Conservation (phyloP, 1,140 invertebrate genomes). For the Heliconius hewitsoni region DNA sequence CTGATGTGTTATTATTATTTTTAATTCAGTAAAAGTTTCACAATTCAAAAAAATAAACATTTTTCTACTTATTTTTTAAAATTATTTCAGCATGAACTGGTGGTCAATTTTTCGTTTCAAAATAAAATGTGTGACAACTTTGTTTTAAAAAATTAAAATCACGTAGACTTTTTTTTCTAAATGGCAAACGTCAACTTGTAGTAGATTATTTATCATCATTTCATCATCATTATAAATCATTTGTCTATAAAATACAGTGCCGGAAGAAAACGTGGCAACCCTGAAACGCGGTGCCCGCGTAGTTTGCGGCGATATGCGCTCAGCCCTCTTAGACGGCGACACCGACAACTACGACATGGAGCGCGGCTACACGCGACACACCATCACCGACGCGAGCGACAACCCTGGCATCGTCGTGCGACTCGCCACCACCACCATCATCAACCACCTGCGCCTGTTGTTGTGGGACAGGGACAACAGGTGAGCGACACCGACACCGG, state of each 20-base stretch:
- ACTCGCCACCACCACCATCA: constrained; percentile 92
- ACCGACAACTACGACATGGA: constrained; percentile 94
- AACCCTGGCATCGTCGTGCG: constrained; percentile 93
- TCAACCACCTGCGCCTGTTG: constrained; percentile 96
- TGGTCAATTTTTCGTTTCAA: too few species aligned
- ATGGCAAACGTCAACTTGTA: too few species aligned
- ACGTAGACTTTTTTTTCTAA: too few species aligned
- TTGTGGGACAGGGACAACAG: constrained; percentile 97
- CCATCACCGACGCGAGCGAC: constrained; percentile 89
- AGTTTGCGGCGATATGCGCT: constrained; percentile 92
- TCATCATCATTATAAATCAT: too few species aligned
- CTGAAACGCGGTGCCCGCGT: constrained; percentile 89
- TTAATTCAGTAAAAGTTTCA: too few species aligned
- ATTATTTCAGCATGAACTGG: too few species aligned
- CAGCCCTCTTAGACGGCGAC: constrained; percentile 94
- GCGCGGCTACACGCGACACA: constrained; percentile 94
- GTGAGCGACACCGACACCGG: constrained; percentile 47
- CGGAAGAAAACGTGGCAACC: constrained; percentile 95
- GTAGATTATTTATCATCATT: too few species aligned
- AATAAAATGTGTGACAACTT: too few species aligned
- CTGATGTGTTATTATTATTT: too few species aligned
- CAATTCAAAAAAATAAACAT: too few species aligned
- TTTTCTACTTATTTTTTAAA: too few species aligned
- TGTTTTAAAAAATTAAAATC: too few species aligned
- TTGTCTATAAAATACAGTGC: constrained; percentile 79